Percentiles rank a stretch among this genome's conserved stretches.
Conservation (phyloP, 2,888 invertebrate species). For the Gnatocerus cornutus region DNA sequence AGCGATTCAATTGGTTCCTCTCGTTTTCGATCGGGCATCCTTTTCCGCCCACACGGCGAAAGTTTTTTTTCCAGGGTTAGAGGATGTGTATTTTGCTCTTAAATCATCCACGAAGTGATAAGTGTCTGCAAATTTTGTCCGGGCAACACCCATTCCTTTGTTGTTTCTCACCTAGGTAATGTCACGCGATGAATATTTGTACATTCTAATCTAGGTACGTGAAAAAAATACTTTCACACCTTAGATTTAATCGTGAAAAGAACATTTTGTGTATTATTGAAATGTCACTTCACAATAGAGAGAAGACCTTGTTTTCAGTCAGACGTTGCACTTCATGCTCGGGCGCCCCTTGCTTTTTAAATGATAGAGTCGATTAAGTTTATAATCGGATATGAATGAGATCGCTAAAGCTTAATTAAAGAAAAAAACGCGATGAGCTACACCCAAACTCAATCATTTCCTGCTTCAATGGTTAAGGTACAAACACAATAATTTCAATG, state of each 20-base stretch:
- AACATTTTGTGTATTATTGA: conserved; percentile 25
- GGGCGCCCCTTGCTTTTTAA: conserved; percentile 21
- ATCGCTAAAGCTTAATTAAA: background rate
- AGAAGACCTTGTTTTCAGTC: conserved; percentile 20
- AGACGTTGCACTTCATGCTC: conserved; percentile 34
- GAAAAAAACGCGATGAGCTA: background rate
- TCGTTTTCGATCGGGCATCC: conserved; percentile 38
- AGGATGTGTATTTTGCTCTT: conserved; percentile 32
- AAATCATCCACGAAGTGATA: conserved; percentile 39
- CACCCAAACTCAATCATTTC: background rate
- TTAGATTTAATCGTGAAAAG: conserved; percentile 25
- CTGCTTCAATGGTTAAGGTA: background rate
- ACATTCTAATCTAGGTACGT: conserved; percentile 29
- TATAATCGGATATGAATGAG: conserved; percentile 19
- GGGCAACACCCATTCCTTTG: conserved; percentile 33
- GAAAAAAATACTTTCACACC: conserved; percentile 32
- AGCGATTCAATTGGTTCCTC: conserved; percentile 43
- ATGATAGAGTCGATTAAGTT: conserved; percentile 22
- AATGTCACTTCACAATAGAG: conserved; percentile 20
- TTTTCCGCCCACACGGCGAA: conserved; percentile 38
- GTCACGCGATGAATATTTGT: conserved; percentile 29
- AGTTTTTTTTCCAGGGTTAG: conserved; percentile 29
- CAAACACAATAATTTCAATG: no score
- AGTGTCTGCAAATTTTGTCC: conserved; percentile 29
- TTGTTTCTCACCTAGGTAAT: conserved; percentile 22